Conservation (phyloP, 2,797 vertebrate genomes). For the Gymnopithys bicolor region DNA sequence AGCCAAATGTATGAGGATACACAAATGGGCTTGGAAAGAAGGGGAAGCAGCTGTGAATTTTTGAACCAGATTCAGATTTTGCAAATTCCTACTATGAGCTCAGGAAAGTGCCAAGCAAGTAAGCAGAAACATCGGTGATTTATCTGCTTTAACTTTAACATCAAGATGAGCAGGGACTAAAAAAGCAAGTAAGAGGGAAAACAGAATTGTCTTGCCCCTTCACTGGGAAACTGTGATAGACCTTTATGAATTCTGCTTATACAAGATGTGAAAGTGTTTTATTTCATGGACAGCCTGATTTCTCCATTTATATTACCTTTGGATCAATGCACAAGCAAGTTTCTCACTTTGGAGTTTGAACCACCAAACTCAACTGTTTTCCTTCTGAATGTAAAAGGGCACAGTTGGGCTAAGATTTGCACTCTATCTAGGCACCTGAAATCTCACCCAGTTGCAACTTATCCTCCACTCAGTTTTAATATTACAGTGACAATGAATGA, state of each 20-base stretch:
- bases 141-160: neutral
- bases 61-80: neutral
- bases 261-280: neutral
- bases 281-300: slow-evolving; percentile 13
- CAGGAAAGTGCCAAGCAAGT: neutral
- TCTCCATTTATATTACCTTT: slow-evolving; percentile 43
- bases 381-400: slow-evolving; percentile 31
- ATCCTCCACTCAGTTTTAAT: neutral
- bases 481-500: neutral
- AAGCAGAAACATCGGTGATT: neutral
- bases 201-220: neutral
- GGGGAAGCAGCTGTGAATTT: neutral
- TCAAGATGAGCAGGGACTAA: neutral
- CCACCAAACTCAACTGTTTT: slow-evolving; percentile 35
- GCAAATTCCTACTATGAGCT: neutral
- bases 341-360: slow-evolving; percentile 43
- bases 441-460: neutral
- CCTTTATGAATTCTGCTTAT: neutral
- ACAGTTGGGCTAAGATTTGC: neutral
- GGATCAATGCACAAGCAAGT: slow-evolving; percentile 46
- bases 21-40: neutral
- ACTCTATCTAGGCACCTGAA: neutral
- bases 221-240: neutral
- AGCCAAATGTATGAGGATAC: neutral
- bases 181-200: neutral